Percentiles rank a stretch among this genome's conserved stretches.
These are phyloP conservation scores for Rhingia rostrata DNA, from an alignment of 2,888 invertebrate genomes.

Conservation along the genomic window DNA sequence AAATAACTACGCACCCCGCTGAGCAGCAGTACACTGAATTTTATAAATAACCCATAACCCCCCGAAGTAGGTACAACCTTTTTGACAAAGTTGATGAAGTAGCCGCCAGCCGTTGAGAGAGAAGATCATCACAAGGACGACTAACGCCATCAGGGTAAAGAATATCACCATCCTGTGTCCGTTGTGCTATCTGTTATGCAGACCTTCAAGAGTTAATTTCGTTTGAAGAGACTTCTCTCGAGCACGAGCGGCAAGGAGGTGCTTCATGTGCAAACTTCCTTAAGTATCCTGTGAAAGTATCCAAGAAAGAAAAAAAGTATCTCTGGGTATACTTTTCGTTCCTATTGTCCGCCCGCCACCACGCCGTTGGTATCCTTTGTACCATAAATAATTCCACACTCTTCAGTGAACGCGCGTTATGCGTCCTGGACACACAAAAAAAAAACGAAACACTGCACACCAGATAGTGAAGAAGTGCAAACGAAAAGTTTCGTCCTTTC, in stretches of 20 bases:
- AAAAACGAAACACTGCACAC: constrained; percentile 16
- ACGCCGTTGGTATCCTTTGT: constrained; percentile 59
- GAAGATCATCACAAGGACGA: constrained; percentile 55
- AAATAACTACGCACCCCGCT: constrained; percentile 10
- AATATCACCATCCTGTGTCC: constrained; percentile 52
- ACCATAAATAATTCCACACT: constrained; percentile 72
- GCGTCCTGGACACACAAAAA: constrained; percentile 24
- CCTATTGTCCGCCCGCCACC: constrained; percentile 30
- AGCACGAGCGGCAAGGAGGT: constrained; percentile 49
- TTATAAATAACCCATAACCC: constrained; percentile 37
- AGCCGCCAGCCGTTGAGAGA: constrained; percentile 28
- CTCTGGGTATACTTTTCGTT: constrained; percentile 38
- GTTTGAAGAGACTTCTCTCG: constrained; percentile 61
- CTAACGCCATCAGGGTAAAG: constrained; percentile 36
- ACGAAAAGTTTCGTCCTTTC: constrained; percentile 66
- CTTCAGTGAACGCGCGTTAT: constrained; percentile 66
- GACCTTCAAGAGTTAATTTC: constrained; percentile 70
- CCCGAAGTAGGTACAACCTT: constrained; percentile 21
- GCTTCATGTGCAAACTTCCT: constrained; percentile 72
- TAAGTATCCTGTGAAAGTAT: constrained; percentile 68
- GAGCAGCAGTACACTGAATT: constrained; percentile 35
- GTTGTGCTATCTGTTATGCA: constrained; percentile 10
- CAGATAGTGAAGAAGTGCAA: constrained; percentile 41
- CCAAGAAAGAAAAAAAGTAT: constrained; percentile 35
- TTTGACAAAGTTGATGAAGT: constrained; percentile 56